Evolutionary conservation across 37 sponge, comb jelly and placozoan species (phyloP).

Genomic region (Diacarnus erythraeanus): DNA sequence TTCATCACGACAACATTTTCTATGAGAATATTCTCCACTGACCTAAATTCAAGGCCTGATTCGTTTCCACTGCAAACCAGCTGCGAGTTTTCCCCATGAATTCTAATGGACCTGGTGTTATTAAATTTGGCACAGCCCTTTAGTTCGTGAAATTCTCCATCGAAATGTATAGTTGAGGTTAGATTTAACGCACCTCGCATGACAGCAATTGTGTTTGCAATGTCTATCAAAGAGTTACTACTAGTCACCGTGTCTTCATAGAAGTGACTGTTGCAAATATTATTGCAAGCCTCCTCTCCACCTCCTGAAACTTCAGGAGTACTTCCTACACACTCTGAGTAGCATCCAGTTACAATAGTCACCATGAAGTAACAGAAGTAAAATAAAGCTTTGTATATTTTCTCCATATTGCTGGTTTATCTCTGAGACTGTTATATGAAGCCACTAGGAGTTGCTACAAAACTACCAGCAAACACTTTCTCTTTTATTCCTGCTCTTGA

Average conservation of each 20-base stretch:
- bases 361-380: no score
- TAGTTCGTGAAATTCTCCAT: background rate
- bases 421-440: no score
- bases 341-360: no score
- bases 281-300: no score
- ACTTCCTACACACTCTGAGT: no score
- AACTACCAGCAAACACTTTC: no score
- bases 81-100: background rate
- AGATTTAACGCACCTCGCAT: background rate
- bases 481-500: no score
- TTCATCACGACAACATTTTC: background rate
- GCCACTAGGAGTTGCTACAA: no score
- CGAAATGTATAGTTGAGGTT: background rate
- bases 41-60: background rate
- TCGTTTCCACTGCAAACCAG: background rate
- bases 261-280: no score
- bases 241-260: background rate
- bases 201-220: background rate
- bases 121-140: background rate
- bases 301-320: no score
- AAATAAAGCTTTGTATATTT: no score
- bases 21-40: background rate
- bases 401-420: no score
- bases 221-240: background rate
- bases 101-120: background rate